Conservation (phyloP, 2,797 vertebrate genomes). For the Girardinus metallicus region DNA sequence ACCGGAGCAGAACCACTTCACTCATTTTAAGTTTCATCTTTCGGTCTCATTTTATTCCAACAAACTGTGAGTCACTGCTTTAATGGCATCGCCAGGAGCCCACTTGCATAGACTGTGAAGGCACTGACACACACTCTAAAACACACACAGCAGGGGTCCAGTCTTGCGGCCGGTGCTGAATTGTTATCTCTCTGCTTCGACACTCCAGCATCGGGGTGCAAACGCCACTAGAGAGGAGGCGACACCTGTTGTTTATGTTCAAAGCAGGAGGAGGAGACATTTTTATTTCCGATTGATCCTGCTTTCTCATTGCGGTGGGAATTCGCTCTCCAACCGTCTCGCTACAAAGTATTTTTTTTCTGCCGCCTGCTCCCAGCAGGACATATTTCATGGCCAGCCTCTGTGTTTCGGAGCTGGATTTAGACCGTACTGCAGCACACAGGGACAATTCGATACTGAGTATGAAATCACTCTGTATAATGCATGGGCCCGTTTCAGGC, state of each 20-base stretch:
- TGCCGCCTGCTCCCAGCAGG: conserved; percentile 49
- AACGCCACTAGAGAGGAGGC: conserved; percentile 21
- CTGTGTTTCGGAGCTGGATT: neutral
- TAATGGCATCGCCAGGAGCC: neutral
- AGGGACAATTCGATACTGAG: neutral
- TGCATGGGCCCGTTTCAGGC: neutral
- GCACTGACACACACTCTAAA: conserved; percentile 7
- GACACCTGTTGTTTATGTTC: conserved; percentile 32
- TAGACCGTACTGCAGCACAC: conserved; percentile 7
- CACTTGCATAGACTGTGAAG: conserved; percentile 11
- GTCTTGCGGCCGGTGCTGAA: neutral
- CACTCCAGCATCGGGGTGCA: conserved; percentile 5
- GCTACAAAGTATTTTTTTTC: conserved; percentile 8
- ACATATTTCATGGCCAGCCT: conserved; percentile 12
- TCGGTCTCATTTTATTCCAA: conserved; percentile 28
- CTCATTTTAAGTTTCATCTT: conserved; percentile 36
- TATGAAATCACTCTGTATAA: neutral
- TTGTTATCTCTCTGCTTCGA: neutral
- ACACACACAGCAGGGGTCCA: conserved; percentile 7
- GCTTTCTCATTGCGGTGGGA: conserved; percentile 28
- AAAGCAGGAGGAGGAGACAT: conserved; percentile 28
- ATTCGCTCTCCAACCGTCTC: conserved; percentile 14
- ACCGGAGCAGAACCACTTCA: conserved; percentile 45
- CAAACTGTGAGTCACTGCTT: conserved; percentile 4
- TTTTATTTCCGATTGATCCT: conserved; percentile 24